phyloP scores from a whole-genome alignment of 1,140 invertebrate species.

The Drosophila burlai region DNA sequence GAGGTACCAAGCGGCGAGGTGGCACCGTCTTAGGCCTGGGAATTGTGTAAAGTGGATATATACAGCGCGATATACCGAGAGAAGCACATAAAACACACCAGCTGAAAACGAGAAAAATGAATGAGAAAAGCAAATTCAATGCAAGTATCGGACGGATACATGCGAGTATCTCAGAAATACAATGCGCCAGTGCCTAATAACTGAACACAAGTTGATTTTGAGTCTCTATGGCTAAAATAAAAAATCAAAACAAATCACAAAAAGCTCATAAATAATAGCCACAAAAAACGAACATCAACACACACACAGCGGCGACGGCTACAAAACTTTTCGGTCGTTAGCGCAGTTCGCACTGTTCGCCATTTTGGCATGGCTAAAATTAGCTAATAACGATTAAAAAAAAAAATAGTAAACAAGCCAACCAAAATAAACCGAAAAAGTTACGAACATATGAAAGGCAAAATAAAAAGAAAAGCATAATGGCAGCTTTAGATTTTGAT shows the following conservation, averaged over 20 bases:
- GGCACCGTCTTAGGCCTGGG: constrained; percentile 71
- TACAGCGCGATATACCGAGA: constrained; percentile 32
- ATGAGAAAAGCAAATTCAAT: constrained; percentile 57
- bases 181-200: constrained; percentile 49
- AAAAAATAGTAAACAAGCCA: constrained; percentile 55
- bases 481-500: constrained; percentile 9
- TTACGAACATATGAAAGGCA: constrained; percentile 44
- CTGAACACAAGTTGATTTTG: constrained; percentile 45
- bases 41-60: constrained; percentile 60
- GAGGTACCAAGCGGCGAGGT: constrained; percentile 66
- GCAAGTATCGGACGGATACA: constrained; percentile 46
- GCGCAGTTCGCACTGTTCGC: constrained; percentile 55
- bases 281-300: constrained; percentile 36
- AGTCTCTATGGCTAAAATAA: constrained; percentile 50
- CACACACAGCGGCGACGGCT: constrained; percentile 1
- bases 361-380: constrained; percentile 75
- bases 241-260: constrained; percentile 55
- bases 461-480: constrained; percentile 10
- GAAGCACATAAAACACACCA: constrained; percentile 32
- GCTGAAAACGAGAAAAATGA: constrained; percentile 61
- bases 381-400: constrained; percentile 71
- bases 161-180: constrained; percentile 48
- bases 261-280: constrained; percentile 63
- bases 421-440: constrained; percentile 50
- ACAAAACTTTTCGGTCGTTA: constrained; percentile 60